Evolutionary conservation across 92 coral and sea anemone genomes (phyloP).

Genomic region (Umimayanthus kanabou): DNA sequence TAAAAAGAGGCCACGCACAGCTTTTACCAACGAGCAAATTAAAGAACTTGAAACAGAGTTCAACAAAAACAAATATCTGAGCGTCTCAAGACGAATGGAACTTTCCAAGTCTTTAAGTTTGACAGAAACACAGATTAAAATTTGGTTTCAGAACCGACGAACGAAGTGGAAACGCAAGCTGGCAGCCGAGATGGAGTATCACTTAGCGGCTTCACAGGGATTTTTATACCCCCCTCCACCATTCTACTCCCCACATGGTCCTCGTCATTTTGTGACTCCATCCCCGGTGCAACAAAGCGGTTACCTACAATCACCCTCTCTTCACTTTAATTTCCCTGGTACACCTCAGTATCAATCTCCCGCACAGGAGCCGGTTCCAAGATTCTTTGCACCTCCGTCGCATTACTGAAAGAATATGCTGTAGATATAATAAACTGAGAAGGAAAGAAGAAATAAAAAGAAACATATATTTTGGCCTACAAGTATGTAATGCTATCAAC

Average conservation of each 20-base stretch:
- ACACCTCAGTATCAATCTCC: slow-evolving; percentile 19
- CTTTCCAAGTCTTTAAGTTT: slow-evolving; percentile 84
- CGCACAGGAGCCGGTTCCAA: slow-evolving; percentile 31
- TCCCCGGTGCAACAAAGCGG: slow-evolving; percentile 32
- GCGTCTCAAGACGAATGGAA: slow-evolving; percentile 93
- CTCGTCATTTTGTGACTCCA: slow-evolving; percentile 39
- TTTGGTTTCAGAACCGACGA: slow-evolving; percentile 98
- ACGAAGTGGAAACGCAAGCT: slow-evolving; percentile 98
- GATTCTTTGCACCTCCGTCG: slow-evolving; percentile 39
- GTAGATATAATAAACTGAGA: neutral
- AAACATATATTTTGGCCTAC: neutral
- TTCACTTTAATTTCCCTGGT: slow-evolving; percentile 35
- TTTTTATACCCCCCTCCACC: slow-evolving; percentile 36
- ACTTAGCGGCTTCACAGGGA: slow-evolving; percentile 45
- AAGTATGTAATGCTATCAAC: neutral
- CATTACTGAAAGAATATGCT: slow-evolving; percentile 12
- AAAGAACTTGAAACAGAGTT: slow-evolving; percentile 92
- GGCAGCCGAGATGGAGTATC: slow-evolving; percentile 94
- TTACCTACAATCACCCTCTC: slow-evolving; percentile 34
- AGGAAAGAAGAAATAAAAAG: neutral
- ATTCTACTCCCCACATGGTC: slow-evolving; percentile 40
- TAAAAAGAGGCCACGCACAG: slow-evolving; percentile 92
- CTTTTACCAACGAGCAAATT: slow-evolving; percentile 95
- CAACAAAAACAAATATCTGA: slow-evolving; percentile 89
- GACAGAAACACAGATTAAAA: slow-evolving; percentile 96